Evolutionary conservation across 1,140 invertebrate species (phyloP).

Genomic region (Battus philenor): DNA sequence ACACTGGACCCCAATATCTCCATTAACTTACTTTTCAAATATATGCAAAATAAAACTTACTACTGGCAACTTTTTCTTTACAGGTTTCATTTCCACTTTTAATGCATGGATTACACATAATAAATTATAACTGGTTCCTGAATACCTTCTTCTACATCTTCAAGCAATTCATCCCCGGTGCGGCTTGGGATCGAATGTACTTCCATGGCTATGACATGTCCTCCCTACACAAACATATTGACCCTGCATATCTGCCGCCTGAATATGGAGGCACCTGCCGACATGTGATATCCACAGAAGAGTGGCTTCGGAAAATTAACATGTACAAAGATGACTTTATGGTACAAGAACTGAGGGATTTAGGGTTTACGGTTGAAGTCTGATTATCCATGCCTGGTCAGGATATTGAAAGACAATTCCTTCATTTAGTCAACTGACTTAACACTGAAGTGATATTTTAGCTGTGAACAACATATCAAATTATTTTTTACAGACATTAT

Average conservation of each 20-base stretch:
- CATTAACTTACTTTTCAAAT: background rate
- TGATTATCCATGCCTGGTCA: background rate
- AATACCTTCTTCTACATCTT: slow-evolving; percentile 83
- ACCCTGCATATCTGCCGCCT: slow-evolving; percentile 82
- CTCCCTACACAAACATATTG: slow-evolving; percentile 85
- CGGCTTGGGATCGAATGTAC: slow-evolving; percentile 82
- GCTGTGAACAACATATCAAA: no score
- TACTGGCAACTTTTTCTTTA: slow-evolving; percentile 13
- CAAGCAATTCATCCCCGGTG: slow-evolving; percentile 82
- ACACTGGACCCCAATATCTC: no score
- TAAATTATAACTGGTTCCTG: slow-evolving; percentile 87
- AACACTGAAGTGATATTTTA: no score
- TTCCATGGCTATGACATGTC: slow-evolving; percentile 86
- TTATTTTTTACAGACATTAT: no score
- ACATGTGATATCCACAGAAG: slow-evolving; percentile 40
- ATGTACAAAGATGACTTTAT: slow-evolving; percentile 62
- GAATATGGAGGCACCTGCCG: slow-evolving; percentile 80
- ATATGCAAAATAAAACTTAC: background rate
- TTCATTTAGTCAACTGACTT: no score
- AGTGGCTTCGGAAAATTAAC: slow-evolving; percentile 53
- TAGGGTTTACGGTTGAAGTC: slow-evolving; percentile 47
- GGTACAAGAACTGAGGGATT: slow-evolving; percentile 41
- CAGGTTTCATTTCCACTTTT: slow-evolving; percentile 84
- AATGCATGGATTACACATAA: slow-evolving; percentile 83
- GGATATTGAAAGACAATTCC: no score